Percentiles rank a stretch among this genome's conserved stretches.
These are phyloP conservation scores for Drepana arcuata DNA, from an alignment of 1,140 invertebrate species.

Conservation along the genomic window DNA sequence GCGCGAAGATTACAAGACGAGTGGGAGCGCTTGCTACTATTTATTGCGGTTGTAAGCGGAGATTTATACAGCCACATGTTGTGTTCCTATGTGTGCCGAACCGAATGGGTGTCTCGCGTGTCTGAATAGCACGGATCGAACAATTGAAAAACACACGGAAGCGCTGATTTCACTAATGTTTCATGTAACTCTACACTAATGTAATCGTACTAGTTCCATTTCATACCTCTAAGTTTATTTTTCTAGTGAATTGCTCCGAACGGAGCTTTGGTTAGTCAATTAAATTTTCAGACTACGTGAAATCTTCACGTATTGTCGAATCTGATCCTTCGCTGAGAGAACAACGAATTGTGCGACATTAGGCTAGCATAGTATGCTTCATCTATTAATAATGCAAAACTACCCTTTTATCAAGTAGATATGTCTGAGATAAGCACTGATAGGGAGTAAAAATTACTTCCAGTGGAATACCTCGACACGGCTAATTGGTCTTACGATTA, in stretches of 20 bases:
- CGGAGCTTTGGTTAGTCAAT: no score
- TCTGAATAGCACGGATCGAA: no score
- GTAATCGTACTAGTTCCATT: neutral
- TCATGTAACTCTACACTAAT: slow-evolving; percentile 2
- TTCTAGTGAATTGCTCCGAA: no score
- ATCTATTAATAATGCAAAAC: no score
- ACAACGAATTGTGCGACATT: slow-evolving; percentile 6
- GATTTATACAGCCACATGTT: slow-evolving; percentile 8
- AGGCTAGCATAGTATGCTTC: slow-evolving; percentile 16
- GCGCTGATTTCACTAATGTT: slow-evolving; percentile 3
- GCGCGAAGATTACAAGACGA: slow-evolving; percentile 13
- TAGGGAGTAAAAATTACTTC: no score
- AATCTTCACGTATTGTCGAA: neutral
- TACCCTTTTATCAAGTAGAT: no score
- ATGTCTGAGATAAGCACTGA: no score
- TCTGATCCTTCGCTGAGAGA: neutral
- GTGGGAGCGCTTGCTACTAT: slow-evolving; percentile 9
- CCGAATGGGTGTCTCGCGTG: no score
- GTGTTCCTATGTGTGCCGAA: neutral
- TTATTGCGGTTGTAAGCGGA: slow-evolving; percentile 9
- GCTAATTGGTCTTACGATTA: slow-evolving; percentile 25
- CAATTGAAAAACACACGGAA: no score
- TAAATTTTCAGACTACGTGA: no score
- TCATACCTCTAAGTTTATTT: no score
- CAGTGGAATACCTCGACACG: slow-evolving; percentile 17